Conservation (phyloP, 1,140 invertebrate species). For the Tetramorium simillimum region DNA sequence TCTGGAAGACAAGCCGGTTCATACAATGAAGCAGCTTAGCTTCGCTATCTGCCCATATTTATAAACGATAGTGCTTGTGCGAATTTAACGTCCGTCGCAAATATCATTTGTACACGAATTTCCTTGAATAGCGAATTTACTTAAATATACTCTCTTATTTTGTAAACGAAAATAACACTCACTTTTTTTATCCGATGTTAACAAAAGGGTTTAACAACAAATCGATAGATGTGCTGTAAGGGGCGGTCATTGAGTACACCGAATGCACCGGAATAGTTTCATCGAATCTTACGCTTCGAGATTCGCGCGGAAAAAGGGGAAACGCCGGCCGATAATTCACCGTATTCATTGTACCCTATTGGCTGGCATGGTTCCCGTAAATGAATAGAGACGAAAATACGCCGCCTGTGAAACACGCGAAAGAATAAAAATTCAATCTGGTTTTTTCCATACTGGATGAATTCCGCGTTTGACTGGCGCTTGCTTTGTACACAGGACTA, state of each 20-base stretch:
- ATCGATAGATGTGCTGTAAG: neutral
- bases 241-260: neutral
- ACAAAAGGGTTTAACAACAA: constrained; percentile 28
- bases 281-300: constrained; percentile 46
- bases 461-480: constrained; percentile 13
- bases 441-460: constrained; percentile 39
- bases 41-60: constrained; percentile 6
- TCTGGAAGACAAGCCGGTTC: constrained; percentile 18
- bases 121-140: neutral
- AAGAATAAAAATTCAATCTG: constrained; percentile 49
- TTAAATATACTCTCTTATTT: neutral
- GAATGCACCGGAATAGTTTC: neutral
- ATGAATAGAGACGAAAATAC: constrained; percentile 53
- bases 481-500: constrained; percentile 2
- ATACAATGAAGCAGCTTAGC: neutral
- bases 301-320: constrained; percentile 11
- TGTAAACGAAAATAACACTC: neutral
- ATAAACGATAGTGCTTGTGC: neutral
- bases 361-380: constrained; percentile 44
- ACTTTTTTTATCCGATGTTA: neutral
- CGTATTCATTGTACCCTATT: constrained; percentile 48
- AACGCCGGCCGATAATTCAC: constrained; percentile 48
- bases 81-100: neutral
- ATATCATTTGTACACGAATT: neutral
- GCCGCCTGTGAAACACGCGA: constrained; percentile 44